Evolutionary conservation across 2,113 vertebrate species (phyloP), one percentile per base, ranked within the genome.

Genomic region (Atrichornis clamosus): DNA sequence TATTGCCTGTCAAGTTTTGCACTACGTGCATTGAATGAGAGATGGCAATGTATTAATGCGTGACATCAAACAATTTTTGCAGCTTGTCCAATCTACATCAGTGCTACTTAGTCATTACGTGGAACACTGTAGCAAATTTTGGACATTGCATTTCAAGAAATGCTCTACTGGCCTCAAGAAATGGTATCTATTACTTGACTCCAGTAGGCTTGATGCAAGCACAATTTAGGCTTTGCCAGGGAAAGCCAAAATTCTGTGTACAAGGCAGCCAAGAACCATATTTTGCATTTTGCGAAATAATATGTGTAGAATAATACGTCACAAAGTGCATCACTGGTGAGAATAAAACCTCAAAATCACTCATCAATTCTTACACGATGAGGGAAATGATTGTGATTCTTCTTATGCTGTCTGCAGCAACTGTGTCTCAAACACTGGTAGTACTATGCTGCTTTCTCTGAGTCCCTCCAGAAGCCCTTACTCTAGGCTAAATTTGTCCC

Each of bases 101-200:
- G 26, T 37, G 7, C 14, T 70, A 6, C 15, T 32, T 37, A 52
- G 12, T 62, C 20, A 37, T 39, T 9, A 14, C 0, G 0, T 52
- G 37, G 22, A 26, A 12, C 37, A 41, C 12, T n/a, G 12, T 62
- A 72, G 4, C 17, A 42, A 62, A 15, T 63, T 88, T 58, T 42
- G 37, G 30, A 18, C 13, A 37, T 20, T 60, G 19, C 7, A 33
- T 80, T 87, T 84, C 52, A 70, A 37, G 46, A 80, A 72, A 75
- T 47, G 7, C 13, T 72, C 52, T 49, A 28, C n/a, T 13, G 35
- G 24, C 24, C 49, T 73, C 59, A 58, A 63, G 15, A 53, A 85
- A 64, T 13, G 4, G 2, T 47, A n/a, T 77, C 20, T 81, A 1
- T 49, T 58, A 39, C 19, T 64, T 72, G 30, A 76, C 11, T 56